Base-by-base conservation (phyloP, 2,797 vertebrate species). In the Percopsis omiscomaycus region DNA sequence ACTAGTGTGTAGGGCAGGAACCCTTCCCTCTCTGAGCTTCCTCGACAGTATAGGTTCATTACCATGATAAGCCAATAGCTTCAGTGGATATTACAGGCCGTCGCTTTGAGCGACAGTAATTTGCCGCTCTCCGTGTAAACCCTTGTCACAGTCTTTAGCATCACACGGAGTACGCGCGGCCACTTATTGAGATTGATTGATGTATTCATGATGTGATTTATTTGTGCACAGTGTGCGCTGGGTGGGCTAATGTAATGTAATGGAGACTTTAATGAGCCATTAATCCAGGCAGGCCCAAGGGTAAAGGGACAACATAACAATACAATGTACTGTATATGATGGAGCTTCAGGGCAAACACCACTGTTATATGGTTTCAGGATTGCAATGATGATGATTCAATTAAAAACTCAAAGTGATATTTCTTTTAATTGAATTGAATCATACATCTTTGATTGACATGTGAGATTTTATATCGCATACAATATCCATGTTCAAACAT, bases 231-330 rank as follows among this genome's bases (percentile, higher is more conserved):
- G 75, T 82, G 54, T 72, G 61, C 54, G 13, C 64, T 63, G 68
- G 55, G 73, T 81, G 76, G 78, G 73, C 63, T 88, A 87, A 88
- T 79, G 82, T 84, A 85, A 81, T 89, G 77, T 77, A 89, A 90
- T 82, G 72, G 83, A 63, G 84, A 87, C 84, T 80, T 90, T 89
- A 91, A 91, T 88, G 84, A 90, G 80, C 83, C 82, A 90, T 91
- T 90, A 82, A 88, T 91, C 84, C 64, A 87, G 71, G 69, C 62
- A 74, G 63, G 76, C 71, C 76, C 89, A 90, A 91, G 86, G 90
- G 83, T 83, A 87, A 89, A 91, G 75, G 86, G 85, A 90, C 77
- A 66, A 74, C 59, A 68, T 60, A 71, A 66, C 59, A 62, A 65
- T 55, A 69, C 75, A 68, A 76, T 65, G 49, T 42, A 67, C 68